phyloP scores from a whole-genome alignment of 1,140 invertebrate species.

The Lepidurus arcticus region DNA sequence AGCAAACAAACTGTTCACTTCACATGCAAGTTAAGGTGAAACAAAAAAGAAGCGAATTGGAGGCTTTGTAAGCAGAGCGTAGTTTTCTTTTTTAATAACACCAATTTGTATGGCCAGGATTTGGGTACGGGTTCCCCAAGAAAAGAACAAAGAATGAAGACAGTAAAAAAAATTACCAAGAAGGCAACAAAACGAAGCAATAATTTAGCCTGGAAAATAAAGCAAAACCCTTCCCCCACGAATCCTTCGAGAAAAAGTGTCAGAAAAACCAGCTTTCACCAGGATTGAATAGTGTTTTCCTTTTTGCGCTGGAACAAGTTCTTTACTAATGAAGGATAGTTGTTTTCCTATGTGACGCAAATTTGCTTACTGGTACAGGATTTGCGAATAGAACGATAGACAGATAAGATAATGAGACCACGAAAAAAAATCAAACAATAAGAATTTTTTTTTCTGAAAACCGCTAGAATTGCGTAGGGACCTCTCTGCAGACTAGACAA shows the following conservation, averaged over 20 bases:
- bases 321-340: background rate
- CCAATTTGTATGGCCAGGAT: conserved; percentile 5
- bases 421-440: background rate
- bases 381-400: background rate
- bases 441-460: background rate
- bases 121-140: background rate
- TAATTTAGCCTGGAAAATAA: conserved; percentile 5
- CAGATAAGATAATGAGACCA: background rate
- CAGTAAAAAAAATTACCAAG: background rate
- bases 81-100: background rate
- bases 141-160: background rate
- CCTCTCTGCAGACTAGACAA: conserved; percentile 18
- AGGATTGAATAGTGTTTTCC: background rate
- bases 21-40: conserved; percentile 4
- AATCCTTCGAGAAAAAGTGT: background rate
- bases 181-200: conserved; percentile 15
- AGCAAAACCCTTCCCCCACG: background rate
- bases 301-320: background rate
- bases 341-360: background rate
- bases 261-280: conserved; percentile 9
- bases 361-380: no score
- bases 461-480: conserved; percentile 8
- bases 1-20: background rate
- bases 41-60: background rate
- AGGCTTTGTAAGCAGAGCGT: background rate